Evolutionary conservation across 2,113 vertebrate species (phyloP).

Genomic region (Oncorhynchus tshawytscha): DNA sequence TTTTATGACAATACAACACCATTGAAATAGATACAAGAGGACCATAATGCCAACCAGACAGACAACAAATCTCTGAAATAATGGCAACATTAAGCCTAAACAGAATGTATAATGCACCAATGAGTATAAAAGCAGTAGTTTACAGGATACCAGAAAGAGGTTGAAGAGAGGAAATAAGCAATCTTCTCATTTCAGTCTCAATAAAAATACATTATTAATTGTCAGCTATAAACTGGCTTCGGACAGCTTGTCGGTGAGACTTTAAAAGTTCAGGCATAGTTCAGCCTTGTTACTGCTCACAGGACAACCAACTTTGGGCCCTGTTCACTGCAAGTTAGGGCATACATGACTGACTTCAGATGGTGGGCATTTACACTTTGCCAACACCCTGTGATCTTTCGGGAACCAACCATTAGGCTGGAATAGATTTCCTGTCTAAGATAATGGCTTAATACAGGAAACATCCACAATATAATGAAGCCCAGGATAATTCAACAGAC

Average conservation of each 20-base stretch:
- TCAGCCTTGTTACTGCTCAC: neutral
- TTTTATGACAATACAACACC: constrained; percentile 46
- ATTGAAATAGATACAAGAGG: constrained; percentile 39
- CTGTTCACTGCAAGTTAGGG: no score
- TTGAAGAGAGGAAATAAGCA: constrained; percentile 1
- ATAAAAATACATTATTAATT: constrained; percentile 16
- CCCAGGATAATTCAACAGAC: neutral
- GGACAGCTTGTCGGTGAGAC: neutral
- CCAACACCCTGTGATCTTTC: no score
- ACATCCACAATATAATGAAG: constrained; percentile 6
- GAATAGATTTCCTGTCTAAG: neutral
- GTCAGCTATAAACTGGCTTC: neutral
- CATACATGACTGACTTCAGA: no score
- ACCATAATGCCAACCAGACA: constrained; percentile 46
- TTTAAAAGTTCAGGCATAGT: neutral
- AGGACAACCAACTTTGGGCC: no score
- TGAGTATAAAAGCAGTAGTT: constrained; percentile 22
- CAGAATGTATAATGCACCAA: constrained; percentile 31
- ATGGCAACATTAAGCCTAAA: constrained; percentile 38
- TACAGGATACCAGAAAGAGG: constrained; percentile 13
- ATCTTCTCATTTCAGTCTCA: neutral
- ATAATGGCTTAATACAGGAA: neutral
- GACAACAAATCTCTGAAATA: constrained; percentile 50
- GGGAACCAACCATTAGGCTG: neutral
- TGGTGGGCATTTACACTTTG: no score